Conservation (phyloP, 2,888 invertebrate genomes). For the Linnaemya vulpina region DNA sequence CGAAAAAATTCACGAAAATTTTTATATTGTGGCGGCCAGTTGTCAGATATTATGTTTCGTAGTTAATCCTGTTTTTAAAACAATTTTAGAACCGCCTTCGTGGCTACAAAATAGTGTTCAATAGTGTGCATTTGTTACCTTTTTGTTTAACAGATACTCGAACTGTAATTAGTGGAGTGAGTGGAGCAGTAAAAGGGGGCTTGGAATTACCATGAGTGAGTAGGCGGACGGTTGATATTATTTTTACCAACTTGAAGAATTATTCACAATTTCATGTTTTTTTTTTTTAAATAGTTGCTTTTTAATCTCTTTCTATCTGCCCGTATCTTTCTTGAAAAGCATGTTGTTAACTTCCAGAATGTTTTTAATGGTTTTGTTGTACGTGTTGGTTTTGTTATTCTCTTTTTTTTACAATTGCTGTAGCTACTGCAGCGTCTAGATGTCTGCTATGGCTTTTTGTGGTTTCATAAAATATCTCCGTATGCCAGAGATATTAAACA, state of each 20-base stretch:
- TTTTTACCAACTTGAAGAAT: slow-evolving; percentile 21
- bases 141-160: slow-evolving; percentile 45
- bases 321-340: slow-evolving; percentile 18
- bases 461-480: slow-evolving; percentile 12
- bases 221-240: slow-evolving; percentile 31
- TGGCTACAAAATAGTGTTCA: slow-evolving; percentile 13
- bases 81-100: neutral
- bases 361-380: slow-evolving; percentile 29
- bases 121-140: slow-evolving; percentile 33
- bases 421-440: slow-evolving; percentile 56
- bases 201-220: slow-evolving; percentile 16
- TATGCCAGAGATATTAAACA: neutral
- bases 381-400: neutral
- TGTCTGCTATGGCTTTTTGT: slow-evolving; percentile 51
- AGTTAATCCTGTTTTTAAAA: too few species aligned
- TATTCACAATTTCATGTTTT: slow-evolving; percentile 13
- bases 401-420: slow-evolving; percentile 30
- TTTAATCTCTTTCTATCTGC: neutral
- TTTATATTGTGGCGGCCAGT: too few species aligned
- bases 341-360: slow-evolving; percentile 25
- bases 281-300: neutral
- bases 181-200: neutral
- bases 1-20: too few species aligned
- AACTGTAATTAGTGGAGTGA: slow-evolving; percentile 47
- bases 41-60: too few species aligned